Percentiles rank a stretch among this genome's conserved stretches.
phyloP scores from a whole-genome alignment of 2,888 invertebrate species.

The Callimorpha dominula region DNA sequence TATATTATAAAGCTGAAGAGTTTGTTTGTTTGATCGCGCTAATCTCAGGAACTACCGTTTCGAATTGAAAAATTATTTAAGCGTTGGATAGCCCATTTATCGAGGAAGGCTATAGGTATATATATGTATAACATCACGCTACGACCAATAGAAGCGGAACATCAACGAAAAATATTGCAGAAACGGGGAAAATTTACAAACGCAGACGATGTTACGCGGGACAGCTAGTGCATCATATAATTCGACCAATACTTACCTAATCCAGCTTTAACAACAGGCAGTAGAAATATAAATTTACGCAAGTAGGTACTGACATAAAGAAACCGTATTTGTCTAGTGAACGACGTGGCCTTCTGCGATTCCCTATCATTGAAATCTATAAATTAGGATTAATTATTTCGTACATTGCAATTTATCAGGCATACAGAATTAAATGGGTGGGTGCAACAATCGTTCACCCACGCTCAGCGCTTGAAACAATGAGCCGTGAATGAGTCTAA shows the following conservation, averaged over 20 bases:
- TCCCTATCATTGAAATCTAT: constrained; percentile 34
- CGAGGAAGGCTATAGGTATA: too few species aligned
- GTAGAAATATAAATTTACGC: background rate
- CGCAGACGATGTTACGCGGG: too few species aligned
- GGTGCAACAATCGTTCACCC: constrained; percentile 78
- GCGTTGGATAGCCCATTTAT: too few species aligned
- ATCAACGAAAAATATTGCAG: too few species aligned
- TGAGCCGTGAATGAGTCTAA: constrained; percentile 67
- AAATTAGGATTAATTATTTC: constrained; percentile 77
- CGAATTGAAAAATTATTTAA: too few species aligned
- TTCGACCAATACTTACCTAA: background rate
- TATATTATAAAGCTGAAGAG: too few species aligned
- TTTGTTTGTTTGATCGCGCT: too few species aligned
- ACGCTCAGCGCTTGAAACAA: constrained; percentile 71
- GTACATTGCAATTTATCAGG: constrained; percentile 74
- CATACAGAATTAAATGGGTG: constrained; percentile 65
- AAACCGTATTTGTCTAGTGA: background rate
- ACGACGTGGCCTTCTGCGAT: background rate
- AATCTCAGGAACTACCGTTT: too few species aligned
- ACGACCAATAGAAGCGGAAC: too few species aligned
- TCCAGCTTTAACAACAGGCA: background rate
- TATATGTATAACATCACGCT: too few species aligned
- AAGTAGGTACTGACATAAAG: background rate
- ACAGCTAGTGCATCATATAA: background rate
- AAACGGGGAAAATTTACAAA: too few species aligned